Conservation (phyloP, 2,113 vertebrate genomes). For the Stictonetta naevosa region DNA sequence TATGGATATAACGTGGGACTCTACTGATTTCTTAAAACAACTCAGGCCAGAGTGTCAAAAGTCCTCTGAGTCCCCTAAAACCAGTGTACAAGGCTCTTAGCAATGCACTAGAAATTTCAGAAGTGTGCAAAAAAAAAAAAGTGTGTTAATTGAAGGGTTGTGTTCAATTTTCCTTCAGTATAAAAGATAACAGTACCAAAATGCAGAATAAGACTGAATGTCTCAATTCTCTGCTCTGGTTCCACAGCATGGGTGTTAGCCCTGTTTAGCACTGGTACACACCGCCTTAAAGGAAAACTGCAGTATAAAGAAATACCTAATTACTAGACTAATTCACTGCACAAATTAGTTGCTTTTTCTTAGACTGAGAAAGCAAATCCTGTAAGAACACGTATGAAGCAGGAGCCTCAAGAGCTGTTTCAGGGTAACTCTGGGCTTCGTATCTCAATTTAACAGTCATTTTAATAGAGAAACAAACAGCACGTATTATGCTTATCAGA, state of each 20-base stretch:
- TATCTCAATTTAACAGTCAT: not conserved
- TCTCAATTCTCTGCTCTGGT: constrained; percentile 31
- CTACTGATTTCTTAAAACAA: not conserved
- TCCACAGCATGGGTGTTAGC: not conserved
- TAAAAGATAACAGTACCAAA: constrained; percentile 18
- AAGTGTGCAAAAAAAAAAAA: not conserved
- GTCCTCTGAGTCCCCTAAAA: constrained; percentile 44
- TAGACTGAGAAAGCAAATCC: not conserved
- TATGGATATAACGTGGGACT: constrained; percentile 16
- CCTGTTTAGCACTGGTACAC: constrained; percentile 7
- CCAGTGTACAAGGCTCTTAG: constrained; percentile 10
- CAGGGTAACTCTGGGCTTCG: not conserved
- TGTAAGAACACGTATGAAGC: not conserved
- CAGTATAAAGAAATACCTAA: constrained; percentile 25
- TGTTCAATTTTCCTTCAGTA: not conserved
- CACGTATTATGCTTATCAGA: constrained; percentile 4
- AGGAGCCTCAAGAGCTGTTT: not conserved
- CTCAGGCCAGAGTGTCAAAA: constrained; percentile 69
- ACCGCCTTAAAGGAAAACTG: constrained; percentile 65
- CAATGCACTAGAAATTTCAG: constrained; percentile 14
- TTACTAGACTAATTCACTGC: constrained; percentile 18
- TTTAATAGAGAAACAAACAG: constrained; percentile 7
- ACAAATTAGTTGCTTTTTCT: not conserved
- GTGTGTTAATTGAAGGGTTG: not conserved
- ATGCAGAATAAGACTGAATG: constrained; percentile 18